Conservation (phyloP, 2,797 vertebrate species). For the Columba guinea region DNA sequence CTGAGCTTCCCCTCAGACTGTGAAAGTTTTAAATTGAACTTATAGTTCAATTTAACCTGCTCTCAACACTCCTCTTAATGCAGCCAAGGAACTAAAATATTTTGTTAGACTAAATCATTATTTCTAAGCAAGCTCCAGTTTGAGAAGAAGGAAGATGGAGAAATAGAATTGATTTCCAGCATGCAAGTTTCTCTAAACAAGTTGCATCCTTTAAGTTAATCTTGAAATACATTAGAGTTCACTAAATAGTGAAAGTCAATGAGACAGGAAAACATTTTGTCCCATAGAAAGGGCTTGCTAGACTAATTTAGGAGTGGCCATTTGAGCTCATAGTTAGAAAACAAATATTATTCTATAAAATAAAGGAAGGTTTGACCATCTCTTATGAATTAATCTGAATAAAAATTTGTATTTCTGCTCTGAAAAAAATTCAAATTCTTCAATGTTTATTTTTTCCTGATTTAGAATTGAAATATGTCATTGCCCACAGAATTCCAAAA, state of each 20-base stretch:
- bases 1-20: background rate
- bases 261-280: constrained; percentile 7
- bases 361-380: background rate
- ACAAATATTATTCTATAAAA: background rate
- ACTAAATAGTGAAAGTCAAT: background rate
- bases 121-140: background rate
- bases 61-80: too few species aligned
- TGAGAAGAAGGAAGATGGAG: background rate
- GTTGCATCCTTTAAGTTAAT: background rate
- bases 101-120: background rate
- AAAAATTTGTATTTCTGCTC: background rate
- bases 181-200: background rate
- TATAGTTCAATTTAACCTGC: too few species aligned
- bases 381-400: background rate
- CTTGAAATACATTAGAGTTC: background rate
- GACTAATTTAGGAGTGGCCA: background rate
- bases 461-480: background rate
- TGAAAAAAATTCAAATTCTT: background rate
- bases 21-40: background rate
- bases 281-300: background rate
- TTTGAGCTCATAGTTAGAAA: background rate
- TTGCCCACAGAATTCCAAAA: background rate
- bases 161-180: background rate
- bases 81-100: fast-evolving
- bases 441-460: background rate